Evolutionary conservation across 2,888 invertebrate genomes (phyloP).

Genomic region (Orthonychiurus folsomi): DNA sequence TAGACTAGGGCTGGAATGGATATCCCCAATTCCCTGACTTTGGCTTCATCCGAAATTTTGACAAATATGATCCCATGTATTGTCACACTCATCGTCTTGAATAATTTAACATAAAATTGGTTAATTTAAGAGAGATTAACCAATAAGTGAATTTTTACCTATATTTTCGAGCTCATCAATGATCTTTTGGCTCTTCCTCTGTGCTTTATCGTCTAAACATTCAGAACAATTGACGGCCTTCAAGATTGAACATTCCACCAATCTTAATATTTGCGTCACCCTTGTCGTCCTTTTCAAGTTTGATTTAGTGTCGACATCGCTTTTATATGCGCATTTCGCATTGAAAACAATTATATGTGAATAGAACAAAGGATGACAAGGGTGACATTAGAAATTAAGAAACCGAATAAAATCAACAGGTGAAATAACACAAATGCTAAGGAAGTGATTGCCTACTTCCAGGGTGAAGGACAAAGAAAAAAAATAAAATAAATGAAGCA

Average conservation of each 20-base stretch:
- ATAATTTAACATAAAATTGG: too few species aligned
- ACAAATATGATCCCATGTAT: conserved; percentile 78
- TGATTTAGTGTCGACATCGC: not conserved
- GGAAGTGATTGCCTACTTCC: not conserved
- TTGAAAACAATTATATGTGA: not conserved
- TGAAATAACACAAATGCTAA: not conserved
- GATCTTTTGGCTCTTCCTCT: conserved; percentile 67
- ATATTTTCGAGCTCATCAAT: conserved; percentile 45
- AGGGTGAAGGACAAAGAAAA: conserved; percentile 5
- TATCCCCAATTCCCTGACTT: conserved; percentile 83
- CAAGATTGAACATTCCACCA: too few species aligned
- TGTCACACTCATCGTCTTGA: not conserved
- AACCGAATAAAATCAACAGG: not conserved
- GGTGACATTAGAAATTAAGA: too few species aligned
- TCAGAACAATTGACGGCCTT: too few species aligned
- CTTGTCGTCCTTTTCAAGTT: too few species aligned
- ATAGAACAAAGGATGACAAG: not conserved
- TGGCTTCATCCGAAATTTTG: conserved; percentile 81
- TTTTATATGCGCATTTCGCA: too few species aligned
- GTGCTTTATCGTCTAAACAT: conserved; percentile 84
- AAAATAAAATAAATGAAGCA: conserved; percentile 13
- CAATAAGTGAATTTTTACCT: conserved; percentile 40
- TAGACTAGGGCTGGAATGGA: conserved; percentile 82
- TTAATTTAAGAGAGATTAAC: conserved; percentile 45
- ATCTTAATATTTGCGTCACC: too few species aligned